phyloP scores from a whole-genome alignment of 2,113 vertebrate species.

The Dendropsophus ebraccatus region DNA sequence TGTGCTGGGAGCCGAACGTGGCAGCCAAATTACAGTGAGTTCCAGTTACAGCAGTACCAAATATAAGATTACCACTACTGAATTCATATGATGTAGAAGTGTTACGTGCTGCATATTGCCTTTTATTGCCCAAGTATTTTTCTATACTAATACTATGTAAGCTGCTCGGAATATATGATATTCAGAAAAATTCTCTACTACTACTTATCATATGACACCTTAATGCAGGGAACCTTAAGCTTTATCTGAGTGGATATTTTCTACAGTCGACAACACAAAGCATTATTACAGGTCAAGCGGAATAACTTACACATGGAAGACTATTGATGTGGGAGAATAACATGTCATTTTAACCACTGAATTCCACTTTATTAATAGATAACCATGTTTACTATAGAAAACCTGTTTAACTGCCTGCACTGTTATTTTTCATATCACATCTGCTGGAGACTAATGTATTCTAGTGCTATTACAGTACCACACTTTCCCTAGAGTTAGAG shows the following conservation, averaged over 20 bases:
- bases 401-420: not conserved
- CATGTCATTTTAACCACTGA: not conserved
- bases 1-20: too few relatives aligned
- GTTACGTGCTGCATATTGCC: not conserved
- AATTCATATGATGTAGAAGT: too few relatives aligned
- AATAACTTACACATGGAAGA: not conserved
- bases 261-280: not conserved
- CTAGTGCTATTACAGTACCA: not conserved
- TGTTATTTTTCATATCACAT: not conserved
- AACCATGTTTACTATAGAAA: not conserved
- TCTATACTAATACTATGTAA: not conserved
- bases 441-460: not conserved
- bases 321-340: not conserved
- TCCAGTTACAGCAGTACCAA: too few relatives aligned
- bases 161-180: not conserved
- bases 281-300: not conserved
- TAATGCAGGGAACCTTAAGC: not conserved
- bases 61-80: too few relatives aligned
- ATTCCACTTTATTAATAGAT: not conserved
- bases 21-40: too few relatives aligned
- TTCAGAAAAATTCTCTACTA: not conserved
- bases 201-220: not conserved
- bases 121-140: not conserved
- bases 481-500: not conserved
- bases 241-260: not conserved